Evolutionary conservation across 1,140 invertebrate species (phyloP).

Genomic region (Colletes latitarsis): DNA sequence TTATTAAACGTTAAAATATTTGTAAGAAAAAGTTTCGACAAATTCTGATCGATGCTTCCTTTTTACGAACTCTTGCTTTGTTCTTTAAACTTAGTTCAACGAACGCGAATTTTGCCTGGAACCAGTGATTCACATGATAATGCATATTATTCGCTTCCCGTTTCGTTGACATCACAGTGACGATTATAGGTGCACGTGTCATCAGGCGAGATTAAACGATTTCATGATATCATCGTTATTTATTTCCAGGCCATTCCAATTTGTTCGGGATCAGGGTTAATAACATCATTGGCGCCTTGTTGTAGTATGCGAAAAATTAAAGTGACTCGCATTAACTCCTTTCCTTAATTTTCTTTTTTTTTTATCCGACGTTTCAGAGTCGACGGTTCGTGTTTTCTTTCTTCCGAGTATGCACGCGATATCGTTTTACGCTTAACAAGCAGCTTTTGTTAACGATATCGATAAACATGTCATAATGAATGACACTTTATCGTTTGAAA

Average conservation of each 20-base stretch:
- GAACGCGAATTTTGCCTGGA: not conserved
- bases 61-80: no score
- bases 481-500: not conserved
- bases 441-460: conserved; percentile 23
- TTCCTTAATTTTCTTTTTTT: no score
- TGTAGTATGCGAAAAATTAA: not conserved
- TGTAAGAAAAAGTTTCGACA: no score
- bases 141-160: not conserved
- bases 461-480: conserved; percentile 7
- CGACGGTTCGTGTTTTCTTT: not conserved
- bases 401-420: not conserved
- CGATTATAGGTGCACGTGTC: not conserved
- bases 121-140: conserved; percentile 1
- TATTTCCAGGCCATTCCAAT: conserved; percentile 25
- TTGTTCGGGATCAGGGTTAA: conserved; percentile 40
- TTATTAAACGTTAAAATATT: no score
- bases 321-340: not conserved
- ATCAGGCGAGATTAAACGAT: conserved; percentile 7
- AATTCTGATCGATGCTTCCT: not conserved
- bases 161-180: conserved; percentile 10
- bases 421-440: conserved; percentile 33
- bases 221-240: conserved; percentile 36
- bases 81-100: no score
- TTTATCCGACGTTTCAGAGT: no score
- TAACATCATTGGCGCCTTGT: conserved; percentile 32